Percentiles rank a stretch among this genome's conserved stretches.
Conservation (phyloP, 1,140 invertebrate species). For the Liolophura sinensis region DNA sequence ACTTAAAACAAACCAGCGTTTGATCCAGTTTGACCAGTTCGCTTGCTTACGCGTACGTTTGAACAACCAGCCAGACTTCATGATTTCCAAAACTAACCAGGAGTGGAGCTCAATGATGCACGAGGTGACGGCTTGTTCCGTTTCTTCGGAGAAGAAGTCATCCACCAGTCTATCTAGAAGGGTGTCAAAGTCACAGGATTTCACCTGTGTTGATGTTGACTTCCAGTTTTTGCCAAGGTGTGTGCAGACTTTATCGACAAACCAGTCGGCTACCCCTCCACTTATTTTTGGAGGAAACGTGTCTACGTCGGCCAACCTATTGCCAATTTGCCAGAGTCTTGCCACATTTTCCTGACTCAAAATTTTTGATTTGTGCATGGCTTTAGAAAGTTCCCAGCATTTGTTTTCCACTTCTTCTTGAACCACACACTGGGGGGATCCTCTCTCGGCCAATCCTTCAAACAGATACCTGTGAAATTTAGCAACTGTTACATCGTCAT, state of each 20-base stretch:
- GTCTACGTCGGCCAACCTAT: constrained; percentile 12
- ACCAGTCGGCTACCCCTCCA: constrained; percentile 10
- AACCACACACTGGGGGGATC: too few relatives aligned
- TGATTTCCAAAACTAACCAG: constrained; percentile 12
- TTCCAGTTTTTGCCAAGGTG: constrained; percentile 1
- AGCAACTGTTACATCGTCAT: too few relatives aligned
- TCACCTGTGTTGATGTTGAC: background rate
- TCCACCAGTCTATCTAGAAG: background rate
- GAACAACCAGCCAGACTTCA: constrained; percentile 16
- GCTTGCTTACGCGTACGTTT: constrained; percentile 18
- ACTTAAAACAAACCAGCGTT: constrained; percentile 17
- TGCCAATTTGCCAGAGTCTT: constrained; percentile 20
- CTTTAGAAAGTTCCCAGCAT: too few relatives aligned
- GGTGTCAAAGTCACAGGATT: background rate
- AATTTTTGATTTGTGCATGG: too few relatives aligned
- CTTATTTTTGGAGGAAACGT: constrained; percentile 12
- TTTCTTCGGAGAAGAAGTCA: background rate
- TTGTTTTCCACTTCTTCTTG: too few relatives aligned
- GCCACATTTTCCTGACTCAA: too few relatives aligned
- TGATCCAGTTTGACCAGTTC: constrained; percentile 24
- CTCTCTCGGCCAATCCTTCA: too few relatives aligned
- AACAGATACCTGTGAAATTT: too few relatives aligned
- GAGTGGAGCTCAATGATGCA: constrained; percentile 8
- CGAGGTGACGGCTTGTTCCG: background rate
- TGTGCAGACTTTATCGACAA: constrained; percentile 9